phyloP scores from a whole-genome alignment of 2,797 vertebrate species.

The Characodon lateralis region DNA sequence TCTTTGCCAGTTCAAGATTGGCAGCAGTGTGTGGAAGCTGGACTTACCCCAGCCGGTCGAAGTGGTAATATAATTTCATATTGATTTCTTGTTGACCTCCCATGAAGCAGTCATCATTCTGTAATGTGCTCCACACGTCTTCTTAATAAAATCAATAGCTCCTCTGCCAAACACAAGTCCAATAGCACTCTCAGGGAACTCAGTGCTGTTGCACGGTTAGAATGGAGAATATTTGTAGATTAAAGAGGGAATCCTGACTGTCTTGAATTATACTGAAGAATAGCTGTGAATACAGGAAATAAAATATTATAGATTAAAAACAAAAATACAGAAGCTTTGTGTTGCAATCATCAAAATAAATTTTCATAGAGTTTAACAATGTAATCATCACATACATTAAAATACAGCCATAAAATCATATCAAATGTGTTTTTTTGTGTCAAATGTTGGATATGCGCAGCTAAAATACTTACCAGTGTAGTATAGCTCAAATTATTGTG shows the following conservation, averaged over 20 bases:
- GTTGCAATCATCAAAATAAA: neutral
- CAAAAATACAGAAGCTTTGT: neutral
- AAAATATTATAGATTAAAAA: neutral
- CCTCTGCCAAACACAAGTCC: conserved; percentile 70
- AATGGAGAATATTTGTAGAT: conserved; percentile 47
- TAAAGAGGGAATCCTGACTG: conserved; percentile 48
- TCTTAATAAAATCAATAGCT: conserved; percentile 86
- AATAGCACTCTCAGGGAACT: conserved; percentile 72
- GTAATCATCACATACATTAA: neutral
- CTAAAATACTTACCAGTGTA: conserved; percentile 16
- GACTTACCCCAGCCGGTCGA: conserved; percentile 65
- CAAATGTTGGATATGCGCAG: conserved; percentile 14
- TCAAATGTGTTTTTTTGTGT: conserved; percentile 25
- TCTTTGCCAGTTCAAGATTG: conserved; percentile 47
- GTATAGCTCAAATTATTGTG: conserved; percentile 23
- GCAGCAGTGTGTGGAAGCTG: conserved; percentile 56
- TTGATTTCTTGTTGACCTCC: conserved; percentile 89
- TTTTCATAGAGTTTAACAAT: neutral
- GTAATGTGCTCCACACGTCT: conserved; percentile 84
- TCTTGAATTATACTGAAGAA: conserved; percentile 42
- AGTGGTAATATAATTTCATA: conserved; percentile 84
- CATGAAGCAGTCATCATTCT: conserved; percentile 86
- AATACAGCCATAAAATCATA: neutral
- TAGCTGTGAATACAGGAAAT: conserved; percentile 5
- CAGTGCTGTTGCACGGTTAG: conserved; percentile 62